Base-by-base conservation (phyloP, 2,888 invertebrate species). In the Oscheius sp. region DNA sequence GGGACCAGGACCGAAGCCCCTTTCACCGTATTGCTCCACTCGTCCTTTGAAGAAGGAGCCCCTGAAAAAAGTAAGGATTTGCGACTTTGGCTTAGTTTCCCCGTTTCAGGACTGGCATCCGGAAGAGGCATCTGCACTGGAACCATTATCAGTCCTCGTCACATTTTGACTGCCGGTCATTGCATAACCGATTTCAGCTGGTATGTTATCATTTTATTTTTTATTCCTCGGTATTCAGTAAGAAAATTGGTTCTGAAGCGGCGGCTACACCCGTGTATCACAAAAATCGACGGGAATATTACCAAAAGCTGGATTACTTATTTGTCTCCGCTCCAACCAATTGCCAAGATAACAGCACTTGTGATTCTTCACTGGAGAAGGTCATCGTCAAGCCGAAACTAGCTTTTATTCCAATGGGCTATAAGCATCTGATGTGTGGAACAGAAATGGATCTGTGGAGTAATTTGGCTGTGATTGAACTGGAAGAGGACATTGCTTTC, bases 381-480 rank as follows among this genome's bases (percentile, higher is more conserved):
- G 5, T 13, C 2, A 16, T 49, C 5, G 49, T 49, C 16, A 49
- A 49, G 49, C 49, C 49, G 16, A 49, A 49, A 21, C 16, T 3
- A 3, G 49, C 49, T 5, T 35, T 35, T 9, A 6, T 35, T 9
- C 3, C 5, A 3, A 35, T 35, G 35, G 35, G 9, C 3, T 35
- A 35, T 9, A 9, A 6, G 5, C 3, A 35, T 9, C 3, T 3
- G 9, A 35, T 35, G 35, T 35, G 35, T 35, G 9, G 35, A 9
- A 35, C 3, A 9, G 21, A 49, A 49, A 21, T 13, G 13, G 21
- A 61, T 18, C 13, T 43, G 7, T 13, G 23, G n/a, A 21, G 45
- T 18, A 43, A 61, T 21, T 13, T 61, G 12, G 61, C 61, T 43
- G 45, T 61, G 3, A 61, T 61, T 41, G 61, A 61, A 23, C n/a